Evolutionary conservation across 2,888 invertebrate species (phyloP).

Genomic region (Aporophyla lueneburgensis): DNA sequence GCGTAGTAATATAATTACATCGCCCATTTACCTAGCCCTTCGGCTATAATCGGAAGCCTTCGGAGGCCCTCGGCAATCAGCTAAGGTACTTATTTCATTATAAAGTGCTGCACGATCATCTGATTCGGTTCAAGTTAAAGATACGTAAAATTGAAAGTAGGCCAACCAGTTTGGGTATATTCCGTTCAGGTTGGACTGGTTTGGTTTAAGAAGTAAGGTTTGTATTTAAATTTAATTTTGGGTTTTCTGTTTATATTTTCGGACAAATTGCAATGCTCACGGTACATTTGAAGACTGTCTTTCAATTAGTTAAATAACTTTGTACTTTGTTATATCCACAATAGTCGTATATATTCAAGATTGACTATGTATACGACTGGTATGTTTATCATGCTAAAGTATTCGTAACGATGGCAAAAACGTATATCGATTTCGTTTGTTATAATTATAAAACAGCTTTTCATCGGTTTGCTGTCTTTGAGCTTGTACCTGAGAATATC

Average conservation of each 20-base stretch:
- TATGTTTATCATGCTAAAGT: too few relatives aligned
- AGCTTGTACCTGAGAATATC: background rate
- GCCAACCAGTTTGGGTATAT: conserved; percentile 41
- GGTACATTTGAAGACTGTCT: background rate
- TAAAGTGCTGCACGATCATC: conserved; percentile 4
- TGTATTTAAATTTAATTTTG: background rate
- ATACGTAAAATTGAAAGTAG: conserved; percentile 46
- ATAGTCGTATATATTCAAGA: background rate
- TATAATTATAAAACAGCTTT: background rate
- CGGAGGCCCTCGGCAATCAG: background rate
- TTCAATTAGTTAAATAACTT: background rate
- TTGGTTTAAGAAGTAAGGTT: conserved; percentile 6
- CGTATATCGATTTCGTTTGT: background rate
- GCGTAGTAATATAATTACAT: too few relatives aligned
- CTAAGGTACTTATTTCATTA: conserved; percentile 6
- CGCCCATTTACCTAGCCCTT: background rate
- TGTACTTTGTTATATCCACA: background rate
- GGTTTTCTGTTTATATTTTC: conserved; percentile 2
- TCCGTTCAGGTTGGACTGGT: conserved; percentile 34
- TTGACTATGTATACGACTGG: too few relatives aligned
- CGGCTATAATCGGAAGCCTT: background rate
- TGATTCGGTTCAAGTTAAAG: conserved; percentile 6
- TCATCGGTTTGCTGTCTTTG: background rate
- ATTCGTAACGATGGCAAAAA: too few relatives aligned
- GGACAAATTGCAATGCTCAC: background rate